Conservation (phyloP, 2,797 vertebrate species). For the Oophaga sylvatica region DNA sequence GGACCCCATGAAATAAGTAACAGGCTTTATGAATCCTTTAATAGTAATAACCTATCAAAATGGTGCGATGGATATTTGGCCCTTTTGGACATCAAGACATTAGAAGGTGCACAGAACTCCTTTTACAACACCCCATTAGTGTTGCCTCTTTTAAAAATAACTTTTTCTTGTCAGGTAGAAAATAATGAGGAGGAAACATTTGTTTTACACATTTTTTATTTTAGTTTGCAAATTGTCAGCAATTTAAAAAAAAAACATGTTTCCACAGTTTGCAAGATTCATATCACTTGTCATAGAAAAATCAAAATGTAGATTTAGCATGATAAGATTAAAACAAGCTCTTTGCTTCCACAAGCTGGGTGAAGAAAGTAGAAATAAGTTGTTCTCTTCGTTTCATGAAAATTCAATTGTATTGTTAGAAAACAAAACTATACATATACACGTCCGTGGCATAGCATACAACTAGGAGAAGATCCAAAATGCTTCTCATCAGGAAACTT, state of each 20-base stretch:
- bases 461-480: too few relatives aligned
- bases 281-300: background rate
- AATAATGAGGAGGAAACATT: background rate
- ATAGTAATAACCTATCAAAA: background rate
- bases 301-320: background rate
- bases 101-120: background rate
- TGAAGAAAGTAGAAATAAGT: background rate
- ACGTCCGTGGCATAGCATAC: too few relatives aligned
- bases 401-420: background rate
- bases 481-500: too few relatives aligned
- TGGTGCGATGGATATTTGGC: background rate
- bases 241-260: background rate
- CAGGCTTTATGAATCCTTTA: background rate
- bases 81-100: background rate
- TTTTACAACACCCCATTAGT: too few relatives aligned
- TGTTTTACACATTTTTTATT: background rate
- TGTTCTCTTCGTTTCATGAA: background rate
- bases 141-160: too few relatives aligned
- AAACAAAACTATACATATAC: background rate
- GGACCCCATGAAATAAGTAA: background rate
- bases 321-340: background rate
- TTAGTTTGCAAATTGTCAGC: background rate
- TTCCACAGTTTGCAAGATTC: background rate
- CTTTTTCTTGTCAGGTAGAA: background rate
- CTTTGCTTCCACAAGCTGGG: background rate